Evolutionary conservation across 2,888 invertebrate species (phyloP), one percentile per base, ranked within the genome.

Genomic region (Ceriagrion tenellum): DNA sequence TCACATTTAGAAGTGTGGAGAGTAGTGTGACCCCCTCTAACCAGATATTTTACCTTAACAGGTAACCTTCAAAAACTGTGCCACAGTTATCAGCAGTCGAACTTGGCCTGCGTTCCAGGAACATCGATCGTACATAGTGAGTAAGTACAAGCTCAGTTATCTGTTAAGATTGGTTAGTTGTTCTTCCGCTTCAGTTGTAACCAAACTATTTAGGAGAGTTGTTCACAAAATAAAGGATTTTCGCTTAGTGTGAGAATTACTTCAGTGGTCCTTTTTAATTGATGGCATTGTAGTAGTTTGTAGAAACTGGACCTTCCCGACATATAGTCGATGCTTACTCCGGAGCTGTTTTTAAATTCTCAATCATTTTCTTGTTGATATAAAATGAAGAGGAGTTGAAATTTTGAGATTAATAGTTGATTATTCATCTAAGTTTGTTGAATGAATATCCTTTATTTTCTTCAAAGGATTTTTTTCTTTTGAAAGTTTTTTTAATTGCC

Each of bases 71-170:
- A 81, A 30, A 35, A 81, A 81, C 81, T 81, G 81, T 81, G 81
- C 81, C 81, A 81, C 81, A 81, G 81, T 81, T 81, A 81, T 81
- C 81, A 35, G 81, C 81, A 81, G 81, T 81, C 35, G 81, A 81
- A 81, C 81, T 81, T 35, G 81, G 81, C 81, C 81, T 81, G 81
- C 81, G 81, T 81, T 81, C 81, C 81, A 81, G 81, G 81, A 81
- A 81, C 81, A 18, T 81, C 81, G 81, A 81, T 81, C 81, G 81
- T 35, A 35, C 81, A 23, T 81, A 81, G 81, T 81, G 81, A 81
- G 81, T 81, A 81, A 81, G 81, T 81, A 81, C 35, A 81, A 81
- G 35, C 81, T 81, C 81, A 81, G 81, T 81, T 81, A 1, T 81
- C 10, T 81, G 81, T 35, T 81, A 81, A 81, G 13, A 81, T 81